These are phyloP conservation scores for Pseudachorutes palmiensis DNA, from an alignment of 1,140 invertebrate species.

Conservation along the genomic window DNA sequence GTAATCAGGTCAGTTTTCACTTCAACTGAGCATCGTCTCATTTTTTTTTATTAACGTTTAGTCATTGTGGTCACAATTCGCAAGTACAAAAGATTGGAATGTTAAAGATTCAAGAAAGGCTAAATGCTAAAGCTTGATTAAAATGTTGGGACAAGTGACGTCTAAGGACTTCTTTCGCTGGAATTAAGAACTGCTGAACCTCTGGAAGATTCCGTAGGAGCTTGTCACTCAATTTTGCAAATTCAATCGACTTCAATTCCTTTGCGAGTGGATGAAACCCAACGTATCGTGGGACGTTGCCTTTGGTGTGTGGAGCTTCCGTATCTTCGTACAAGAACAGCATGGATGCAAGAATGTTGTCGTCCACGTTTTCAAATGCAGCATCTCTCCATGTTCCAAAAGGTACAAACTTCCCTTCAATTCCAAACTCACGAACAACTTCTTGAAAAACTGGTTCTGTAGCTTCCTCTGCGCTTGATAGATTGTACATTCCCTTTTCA, in stretches of 20 bases:
- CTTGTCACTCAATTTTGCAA: not conserved
- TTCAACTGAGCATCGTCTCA: no score
- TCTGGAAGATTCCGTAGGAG: not conserved
- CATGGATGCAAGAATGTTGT: not conserved
- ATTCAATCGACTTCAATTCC: not conserved
- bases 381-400: not conserved
- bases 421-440: not conserved
- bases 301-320: not conserved
- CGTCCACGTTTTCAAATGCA: not conserved
- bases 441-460: not conserved
- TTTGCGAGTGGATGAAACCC: not conserved
- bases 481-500: not conserved
- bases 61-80: no score
- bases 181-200: not conserved
- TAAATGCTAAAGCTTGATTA: not conserved
- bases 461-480: not conserved
- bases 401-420: not conserved
- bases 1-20: no score
- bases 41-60: no score
- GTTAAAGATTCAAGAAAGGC: no score
- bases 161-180: not conserved
- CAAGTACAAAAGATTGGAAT: no score
- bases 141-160: not conserved
- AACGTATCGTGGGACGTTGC: not conserved
- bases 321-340: not conserved